Conservation (phyloP, 2,888 invertebrate genomes). For the Phaedon cochleariae region DNA sequence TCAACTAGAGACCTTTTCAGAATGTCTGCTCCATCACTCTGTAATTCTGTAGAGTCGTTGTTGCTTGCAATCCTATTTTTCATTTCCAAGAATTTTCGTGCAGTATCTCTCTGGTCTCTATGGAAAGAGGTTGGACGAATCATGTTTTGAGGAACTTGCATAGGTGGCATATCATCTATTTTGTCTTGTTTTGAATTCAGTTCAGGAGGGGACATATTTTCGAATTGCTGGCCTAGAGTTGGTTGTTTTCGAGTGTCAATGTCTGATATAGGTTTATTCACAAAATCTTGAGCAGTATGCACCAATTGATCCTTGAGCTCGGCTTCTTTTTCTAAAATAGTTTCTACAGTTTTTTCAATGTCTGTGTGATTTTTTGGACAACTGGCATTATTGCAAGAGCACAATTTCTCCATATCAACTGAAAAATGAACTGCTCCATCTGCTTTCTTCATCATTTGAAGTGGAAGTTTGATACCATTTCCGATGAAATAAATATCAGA, state of each 20-base stretch:
- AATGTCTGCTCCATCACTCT: not conserved
- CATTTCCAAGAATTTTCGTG: not conserved
- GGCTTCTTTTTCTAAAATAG: constrained; percentile 46
- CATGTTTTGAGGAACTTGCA: no score
- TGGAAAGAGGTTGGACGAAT: no score
- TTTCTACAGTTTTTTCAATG: constrained; percentile 43
- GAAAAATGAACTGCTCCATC: constrained; percentile 57
- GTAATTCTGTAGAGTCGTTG: not conserved
- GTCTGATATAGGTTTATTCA: no score
- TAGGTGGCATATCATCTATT: no score
- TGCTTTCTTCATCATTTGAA: constrained; percentile 52
- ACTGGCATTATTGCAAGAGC: constrained; percentile 51
- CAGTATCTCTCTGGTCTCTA: constrained; percentile 8
- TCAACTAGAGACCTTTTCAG: not conserved
- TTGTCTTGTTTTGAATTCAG: not conserved
- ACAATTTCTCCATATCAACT: constrained; percentile 57
- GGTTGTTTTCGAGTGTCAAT: not conserved
- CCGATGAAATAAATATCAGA: constrained; percentile 55
- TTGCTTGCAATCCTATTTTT: constrained; percentile 9
- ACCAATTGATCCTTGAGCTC: constrained; percentile 36
- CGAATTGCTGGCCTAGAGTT: not conserved
- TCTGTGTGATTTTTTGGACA: constrained; percentile 45
- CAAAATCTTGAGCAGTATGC: not conserved
- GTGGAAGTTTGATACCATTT: constrained; percentile 58
- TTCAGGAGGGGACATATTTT: not conserved